A percentile compares a stretch with the other conserved stretches of the same genome.
Evolutionary conservation across 2,113 vertebrate genomes (phyloP).

Genomic region (Megaceryle maxima): DNA sequence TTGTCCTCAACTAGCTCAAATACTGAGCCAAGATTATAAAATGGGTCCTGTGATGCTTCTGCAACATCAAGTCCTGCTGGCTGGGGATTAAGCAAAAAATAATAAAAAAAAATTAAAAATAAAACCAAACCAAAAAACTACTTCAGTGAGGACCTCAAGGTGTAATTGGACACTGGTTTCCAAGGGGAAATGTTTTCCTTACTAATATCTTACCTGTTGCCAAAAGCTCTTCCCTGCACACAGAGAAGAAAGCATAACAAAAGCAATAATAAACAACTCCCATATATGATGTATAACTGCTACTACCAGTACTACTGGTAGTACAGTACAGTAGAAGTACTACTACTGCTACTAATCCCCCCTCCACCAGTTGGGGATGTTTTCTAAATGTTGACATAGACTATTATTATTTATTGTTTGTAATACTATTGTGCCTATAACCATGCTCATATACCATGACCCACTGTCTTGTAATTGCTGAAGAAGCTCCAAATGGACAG

Average conservation of each 20-base stretch:
- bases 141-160: neutral
- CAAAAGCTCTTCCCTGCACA: neutral
- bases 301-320: neutral
- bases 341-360: too few relatives aligned
- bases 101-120: neutral
- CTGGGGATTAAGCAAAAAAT: neutral
- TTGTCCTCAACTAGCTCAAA: neutral
- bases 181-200: neutral
- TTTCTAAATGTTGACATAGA: slow-evolving; percentile 14
- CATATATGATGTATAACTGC: neutral
- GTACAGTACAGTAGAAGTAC: too few relatives aligned
- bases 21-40: neutral
- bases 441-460: slow-evolving; percentile 13
- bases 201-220: neutral
- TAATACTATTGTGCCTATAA: neutral
- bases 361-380: neutral
- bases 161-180: neutral
- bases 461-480: slow-evolving; percentile 20
- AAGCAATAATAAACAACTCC: slow-evolving; percentile 3
- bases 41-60: neutral
- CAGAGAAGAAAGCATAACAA: neutral
- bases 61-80: neutral
- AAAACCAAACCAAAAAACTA: too few relatives aligned
- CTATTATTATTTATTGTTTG: slow-evolving; percentile 9
- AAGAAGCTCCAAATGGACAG: slow-evolving; percentile 24